These are phyloP conservation scores for Paracanthobrama guichenoti DNA, from an alignment of 2,113 vertebrate genomes.

Conservation along the genomic window DNA sequence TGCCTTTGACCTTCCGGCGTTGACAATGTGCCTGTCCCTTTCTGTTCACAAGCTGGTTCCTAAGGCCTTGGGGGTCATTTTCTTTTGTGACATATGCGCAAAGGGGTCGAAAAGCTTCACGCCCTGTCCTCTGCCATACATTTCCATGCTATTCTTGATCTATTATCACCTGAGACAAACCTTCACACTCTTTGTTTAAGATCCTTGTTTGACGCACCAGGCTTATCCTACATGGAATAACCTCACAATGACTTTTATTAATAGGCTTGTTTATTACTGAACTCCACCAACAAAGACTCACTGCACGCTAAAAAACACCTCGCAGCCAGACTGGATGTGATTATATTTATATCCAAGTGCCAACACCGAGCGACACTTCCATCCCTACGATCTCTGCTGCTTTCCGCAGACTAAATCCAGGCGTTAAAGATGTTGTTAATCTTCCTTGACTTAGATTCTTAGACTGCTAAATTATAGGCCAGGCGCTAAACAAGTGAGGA, in stretches of 20 bases:
- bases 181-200: slow-evolving; percentile 66
- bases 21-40: background rate
- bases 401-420: slow-evolving; percentile 61
- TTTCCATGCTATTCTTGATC: slow-evolving; percentile 71
- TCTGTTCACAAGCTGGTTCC: slow-evolving; percentile 44
- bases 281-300: slow-evolving; percentile 42
- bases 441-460: slow-evolving; percentile 46
- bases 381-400: background rate
- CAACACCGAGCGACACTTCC: background rate
- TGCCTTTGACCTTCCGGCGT: background rate
- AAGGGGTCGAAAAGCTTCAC: slow-evolving; percentile 29
- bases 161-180: slow-evolving; percentile 70
- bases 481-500: slow-evolving; percentile 67
- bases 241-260: slow-evolving; percentile 60
- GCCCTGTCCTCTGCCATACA: slow-evolving; percentile 62
- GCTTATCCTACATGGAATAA: slow-evolving; percentile 51
- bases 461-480: slow-evolving; percentile 73
- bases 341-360: slow-evolving; percentile 18
- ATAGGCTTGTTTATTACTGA: slow-evolving; percentile 54
- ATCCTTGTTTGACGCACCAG: slow-evolving; percentile 52
- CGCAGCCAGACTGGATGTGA: background rate
- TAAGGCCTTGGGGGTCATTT: slow-evolving; percentile 46
- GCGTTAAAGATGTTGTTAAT: slow-evolving; percentile 61
- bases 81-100: slow-evolving; percentile 50
- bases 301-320: slow-evolving; percentile 16